Percentiles rank a stretch among this genome's conserved stretches.
These are phyloP conservation scores for Platyscapa corneri DNA, from an alignment of 1,140 invertebrate genomes.

Conservation along the genomic window DNA sequence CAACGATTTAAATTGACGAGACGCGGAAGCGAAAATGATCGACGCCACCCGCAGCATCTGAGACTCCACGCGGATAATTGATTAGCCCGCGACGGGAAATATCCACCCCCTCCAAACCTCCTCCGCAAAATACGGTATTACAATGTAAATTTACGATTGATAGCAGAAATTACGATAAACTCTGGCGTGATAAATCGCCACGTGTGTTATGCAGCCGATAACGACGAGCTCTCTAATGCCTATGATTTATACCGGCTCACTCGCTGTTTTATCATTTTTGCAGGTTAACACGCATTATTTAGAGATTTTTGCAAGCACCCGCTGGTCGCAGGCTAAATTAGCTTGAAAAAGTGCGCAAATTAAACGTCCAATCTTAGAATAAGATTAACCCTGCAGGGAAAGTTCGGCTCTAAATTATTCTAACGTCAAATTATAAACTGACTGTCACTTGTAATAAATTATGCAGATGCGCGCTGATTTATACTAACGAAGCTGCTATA, in stretches of 20 bases:
- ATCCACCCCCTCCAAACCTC: no score
- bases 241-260: background rate
- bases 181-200: background rate
- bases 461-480: no score
- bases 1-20: background rate
- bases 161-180: background rate
- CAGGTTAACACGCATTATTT: background rate
- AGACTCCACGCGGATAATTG: background rate
- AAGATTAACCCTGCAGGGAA: no score
- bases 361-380: no score
- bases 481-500: no score
- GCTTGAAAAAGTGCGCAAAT: no score
- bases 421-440: no score
- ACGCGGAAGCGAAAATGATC: slow-evolving; percentile 26
- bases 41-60: slow-evolving; percentile 25
- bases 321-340: no score
- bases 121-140: background rate
- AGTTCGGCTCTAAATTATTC: no score
- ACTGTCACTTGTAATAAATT: no score
- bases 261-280: background rate
- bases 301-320: background rate
- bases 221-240: background rate
- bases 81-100: background rate
- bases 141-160: background rate
- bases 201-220: background rate